These are phyloP conservation scores for Tribolium castaneum DNA, from an alignment of 1,140 invertebrate species.

Conservation along the genomic window DNA sequence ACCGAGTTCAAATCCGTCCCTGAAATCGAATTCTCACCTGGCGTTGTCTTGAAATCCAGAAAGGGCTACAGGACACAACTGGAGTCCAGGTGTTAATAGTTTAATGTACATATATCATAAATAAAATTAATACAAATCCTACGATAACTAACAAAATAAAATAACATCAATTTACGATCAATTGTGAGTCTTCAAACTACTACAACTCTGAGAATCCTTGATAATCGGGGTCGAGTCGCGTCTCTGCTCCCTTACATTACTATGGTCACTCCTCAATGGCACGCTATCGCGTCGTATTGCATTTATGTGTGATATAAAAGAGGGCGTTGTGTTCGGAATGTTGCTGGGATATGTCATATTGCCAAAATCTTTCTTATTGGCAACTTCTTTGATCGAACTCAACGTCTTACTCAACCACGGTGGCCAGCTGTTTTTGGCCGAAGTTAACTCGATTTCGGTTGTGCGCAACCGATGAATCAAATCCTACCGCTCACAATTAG, in stretches of 20 bases:
- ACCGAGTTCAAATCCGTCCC: neutral
- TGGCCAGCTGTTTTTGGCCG: conserved; percentile 80
- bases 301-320: conserved; percentile 62
- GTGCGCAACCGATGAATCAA: conserved; percentile 91
- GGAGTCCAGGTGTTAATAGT: neutral
- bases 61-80: neutral
- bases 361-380: conserved; percentile 62
- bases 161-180: conserved; percentile 44
- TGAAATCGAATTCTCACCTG: neutral
- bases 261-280: conserved; percentile 52
- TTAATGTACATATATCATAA: conserved; percentile 21
- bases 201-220: conserved; percentile 63
- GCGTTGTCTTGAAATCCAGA: neutral
- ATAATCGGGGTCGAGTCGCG: conserved; percentile 57
- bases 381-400: conserved; percentile 63
- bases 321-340: conserved; percentile 50
- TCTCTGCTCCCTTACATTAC: conserved; percentile 50
- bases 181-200: conserved; percentile 61
- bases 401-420: conserved; percentile 93
- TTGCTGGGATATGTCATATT: conserved; percentile 51
- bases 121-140: conserved; percentile 29
- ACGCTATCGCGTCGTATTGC: conserved; percentile 58
- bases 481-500: conserved; percentile 71
- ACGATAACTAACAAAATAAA: conserved; percentile 11
- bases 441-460: conserved; percentile 83